Base-by-base conservation (phyloP, 2,113 vertebrate genomes). In the Amphiprion ocellaris region DNA sequence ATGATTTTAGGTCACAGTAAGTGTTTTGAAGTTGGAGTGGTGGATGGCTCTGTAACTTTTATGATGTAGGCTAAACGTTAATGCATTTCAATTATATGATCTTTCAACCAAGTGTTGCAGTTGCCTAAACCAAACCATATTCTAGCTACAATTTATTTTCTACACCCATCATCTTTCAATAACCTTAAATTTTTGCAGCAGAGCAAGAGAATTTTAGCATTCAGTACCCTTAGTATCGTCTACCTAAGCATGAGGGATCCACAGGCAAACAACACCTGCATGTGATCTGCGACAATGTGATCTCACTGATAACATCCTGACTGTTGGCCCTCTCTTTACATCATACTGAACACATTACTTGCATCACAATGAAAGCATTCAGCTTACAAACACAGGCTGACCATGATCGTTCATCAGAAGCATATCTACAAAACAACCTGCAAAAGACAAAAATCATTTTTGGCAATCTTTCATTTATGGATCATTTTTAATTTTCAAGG, bases 191-290 rank as follows among this genome's bases (percentile, higher is more conserved):
- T 41, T 10, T 41, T 12, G 12, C 3, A 3, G 39, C 39, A 41
- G 39, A 12, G 9, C 9, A 3, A 10, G 39, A 41, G 12, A 12
- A 41, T 41, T 41, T 12, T 12, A 41, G 2, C 12, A 41, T 41
- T 41, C 39, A 12, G 10, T 41, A 41, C 1, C 8, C 30, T 30
- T 30, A 30, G 30, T 30, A 41, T 41, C 9, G 39, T 56, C 47
- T 56, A 47, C 23, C 14, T 50, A 55, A 66, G 44, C 67, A 56
- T 5, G n/a, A 59, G 19, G n/a, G 17, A 75, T 64, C 59, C 30
- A 72, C 58, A 61, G 37, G 26, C 33, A 66, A 75, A 50, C 8
- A 54, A 37, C 24, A 28, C 44, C 69, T 39, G 16, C 49, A 65
- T 63, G 24, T 70, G 24, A 81, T 63, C 56, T 19, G 24, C 21